Base-by-base conservation (phyloP, 2,888 invertebrate genomes). In the Apodemia hepburni region DNA sequence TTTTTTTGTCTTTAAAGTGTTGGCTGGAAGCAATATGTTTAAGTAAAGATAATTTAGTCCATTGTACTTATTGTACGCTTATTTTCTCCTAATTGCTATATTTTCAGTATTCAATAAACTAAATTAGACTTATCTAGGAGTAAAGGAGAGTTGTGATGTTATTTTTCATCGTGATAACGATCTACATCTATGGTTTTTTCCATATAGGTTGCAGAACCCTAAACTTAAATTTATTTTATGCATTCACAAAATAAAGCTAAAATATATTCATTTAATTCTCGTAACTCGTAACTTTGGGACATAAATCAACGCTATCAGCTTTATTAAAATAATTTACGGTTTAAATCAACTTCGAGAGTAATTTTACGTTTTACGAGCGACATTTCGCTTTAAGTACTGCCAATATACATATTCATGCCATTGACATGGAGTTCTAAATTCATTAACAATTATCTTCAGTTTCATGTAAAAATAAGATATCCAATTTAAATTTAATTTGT, bases 301-400 rank as follows among this genome's bases (percentile, higher is more conserved):
- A 71, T 81, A 78, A 81, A 79, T 81, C 78, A 78, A 61, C 58
- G 61, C 62, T 68, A 74, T 73, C 67, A 65, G 71, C 70, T 75
- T 77, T 77, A 81, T 80, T 81, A 80, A 81, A 80, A 78, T 75
- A 75, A 76, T 78, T 79, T 74, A 72, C 74, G 68, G 66, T 72
- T 71, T 72, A 76, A 78, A 79, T 78, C 71, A 73, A 73, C 70
- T 74, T 73, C 68, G 69, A 67, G 61, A 65, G 73, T 70, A 73
- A 74, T 77, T 74, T 73, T 47, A 69, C 64, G 67, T 59, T 71
- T 75, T 67, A 73, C 61, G 68, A 65, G 49, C 64, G 62, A 64
- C 63, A 67, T 70, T 67, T 69, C 49, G 45, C 62, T 62, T 60
- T 58, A 57, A 57, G 54, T 47, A 18, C 61, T 58, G 61, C 33